Percentiles rank a stretch among this genome's conserved stretches.
Conservation (phyloP, 2,113 vertebrate genomes). For the Coreoperca whiteheadi region DNA sequence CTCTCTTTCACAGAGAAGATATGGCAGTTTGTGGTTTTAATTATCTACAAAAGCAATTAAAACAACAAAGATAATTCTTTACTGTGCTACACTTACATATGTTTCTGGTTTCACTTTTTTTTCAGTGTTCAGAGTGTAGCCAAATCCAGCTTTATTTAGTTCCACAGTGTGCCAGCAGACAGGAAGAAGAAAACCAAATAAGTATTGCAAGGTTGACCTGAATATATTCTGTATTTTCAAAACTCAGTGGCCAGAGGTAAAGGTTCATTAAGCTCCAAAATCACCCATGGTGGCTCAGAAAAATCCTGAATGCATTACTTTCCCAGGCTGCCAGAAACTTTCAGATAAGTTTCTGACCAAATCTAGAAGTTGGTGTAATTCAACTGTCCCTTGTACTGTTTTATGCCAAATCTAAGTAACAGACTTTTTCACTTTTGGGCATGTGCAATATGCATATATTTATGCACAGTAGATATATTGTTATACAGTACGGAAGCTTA, state of each 20-base stretch:
- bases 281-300: neutral
- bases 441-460: neutral
- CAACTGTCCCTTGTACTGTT: neutral
- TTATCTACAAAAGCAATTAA: slow-evolving; percentile 55
- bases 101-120: slow-evolving; percentile 25
- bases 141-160: slow-evolving; percentile 10
- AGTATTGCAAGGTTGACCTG: neutral
- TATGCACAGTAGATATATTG: no score
- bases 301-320: slow-evolving; percentile 10
- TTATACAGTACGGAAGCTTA: no score
- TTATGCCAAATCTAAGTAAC: neutral
- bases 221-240: slow-evolving; percentile 17
- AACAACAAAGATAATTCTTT: slow-evolving; percentile 27
- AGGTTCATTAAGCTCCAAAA: slow-evolving; percentile 14
- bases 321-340: neutral
- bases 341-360: neutral
- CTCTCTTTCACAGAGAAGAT: slow-evolving; percentile 21
- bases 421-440: neutral
- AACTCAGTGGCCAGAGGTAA: slow-evolving; percentile 2
- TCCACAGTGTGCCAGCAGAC: neutral
- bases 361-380: neutral
- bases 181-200: slow-evolving; percentile 6
- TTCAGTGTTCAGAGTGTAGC: neutral
- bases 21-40: slow-evolving; percentile 54
- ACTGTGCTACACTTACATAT: neutral